These are phyloP conservation scores for Disparrhopalites patrizii DNA, from an alignment of 2,888 invertebrate genomes.

Conservation along the genomic window DNA sequence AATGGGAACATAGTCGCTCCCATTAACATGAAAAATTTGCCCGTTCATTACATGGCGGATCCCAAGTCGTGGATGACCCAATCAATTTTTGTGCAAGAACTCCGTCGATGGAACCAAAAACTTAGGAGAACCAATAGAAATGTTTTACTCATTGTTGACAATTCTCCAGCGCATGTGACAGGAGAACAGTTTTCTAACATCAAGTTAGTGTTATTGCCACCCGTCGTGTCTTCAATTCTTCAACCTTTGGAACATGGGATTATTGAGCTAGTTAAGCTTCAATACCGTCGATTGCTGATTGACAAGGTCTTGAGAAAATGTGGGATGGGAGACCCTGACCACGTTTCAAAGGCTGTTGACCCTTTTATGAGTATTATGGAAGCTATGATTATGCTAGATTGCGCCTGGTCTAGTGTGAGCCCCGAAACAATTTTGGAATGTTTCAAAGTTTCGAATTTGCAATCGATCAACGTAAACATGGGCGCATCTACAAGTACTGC, in stretches of 20 bases:
- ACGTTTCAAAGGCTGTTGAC: not conserved
- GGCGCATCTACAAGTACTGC: not conserved
- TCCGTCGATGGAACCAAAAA: constrained; percentile 23
- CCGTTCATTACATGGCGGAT: constrained; percentile 42
- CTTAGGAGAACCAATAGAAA: constrained; percentile 19
- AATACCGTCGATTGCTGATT: constrained; percentile 26
- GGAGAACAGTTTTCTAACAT: constrained; percentile 22
- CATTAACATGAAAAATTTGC: constrained; percentile 27
- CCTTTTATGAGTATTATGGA: constrained; percentile 6
- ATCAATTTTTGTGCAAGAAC: constrained; percentile 29
- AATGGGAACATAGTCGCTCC: constrained; percentile 20
- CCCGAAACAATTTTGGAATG: constrained; percentile 9
- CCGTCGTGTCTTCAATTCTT: constrained; percentile 26
- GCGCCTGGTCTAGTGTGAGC: constrained; percentile 15
- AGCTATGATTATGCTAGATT: constrained; percentile 15
- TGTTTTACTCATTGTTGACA: constrained; percentile 33
- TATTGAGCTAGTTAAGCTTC: constrained; percentile 19
- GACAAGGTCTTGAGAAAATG: constrained; percentile 20
- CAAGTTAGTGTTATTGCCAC: constrained; percentile 28
- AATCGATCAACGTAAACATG: constrained; percentile 10
- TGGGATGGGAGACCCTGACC: not conserved
- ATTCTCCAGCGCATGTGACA: constrained; percentile 28
- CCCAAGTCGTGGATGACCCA: constrained; percentile 51
- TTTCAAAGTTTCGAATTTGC: constrained; percentile 21
- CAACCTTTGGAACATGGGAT: constrained; percentile 40